These are phyloP conservation scores for Myxocyprinus asiaticus DNA, from an alignment of 2,113 vertebrate genomes.

Conservation along the genomic window DNA sequence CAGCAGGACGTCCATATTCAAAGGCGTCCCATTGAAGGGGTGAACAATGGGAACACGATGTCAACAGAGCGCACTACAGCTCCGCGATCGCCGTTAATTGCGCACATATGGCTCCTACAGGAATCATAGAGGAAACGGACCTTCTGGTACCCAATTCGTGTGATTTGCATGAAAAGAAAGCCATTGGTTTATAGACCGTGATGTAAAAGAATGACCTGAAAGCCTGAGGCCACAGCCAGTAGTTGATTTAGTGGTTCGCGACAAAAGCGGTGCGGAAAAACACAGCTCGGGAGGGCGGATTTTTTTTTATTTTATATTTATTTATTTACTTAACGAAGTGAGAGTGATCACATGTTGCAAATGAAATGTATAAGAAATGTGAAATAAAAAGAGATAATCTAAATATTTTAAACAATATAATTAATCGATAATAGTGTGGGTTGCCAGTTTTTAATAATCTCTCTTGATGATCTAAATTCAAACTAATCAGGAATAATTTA, in stretches of 20 bases:
- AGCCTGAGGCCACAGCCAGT: slow-evolving; percentile 65
- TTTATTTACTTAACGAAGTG: no score
- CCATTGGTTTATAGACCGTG: slow-evolving; percentile 69
- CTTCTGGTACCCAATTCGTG: slow-evolving; percentile 60
- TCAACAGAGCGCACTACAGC: slow-evolving; percentile 44
- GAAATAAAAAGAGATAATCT: not conserved
- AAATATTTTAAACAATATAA: not conserved
- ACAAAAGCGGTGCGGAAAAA: slow-evolving; percentile 2
- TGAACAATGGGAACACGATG: slow-evolving; percentile 52
- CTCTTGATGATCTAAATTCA: no score
- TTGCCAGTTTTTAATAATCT: not conserved
- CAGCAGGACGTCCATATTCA: slow-evolving; percentile 18
- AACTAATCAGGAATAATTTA: no score
- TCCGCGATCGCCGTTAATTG: slow-evolving; percentile 59
- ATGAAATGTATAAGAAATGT: not conserved
- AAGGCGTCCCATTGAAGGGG: slow-evolving; percentile 37
- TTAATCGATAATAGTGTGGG: no score
- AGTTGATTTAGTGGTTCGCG: slow-evolving; percentile 54
- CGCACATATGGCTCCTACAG: slow-evolving; percentile 64
- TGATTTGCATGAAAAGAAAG: slow-evolving; percentile 62
- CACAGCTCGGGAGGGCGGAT: slow-evolving; percentile 29
- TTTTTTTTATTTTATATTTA: not conserved
- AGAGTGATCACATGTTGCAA: not conserved
- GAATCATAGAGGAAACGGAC: slow-evolving; percentile 69
- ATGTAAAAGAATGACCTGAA: slow-evolving; percentile 70